Evolutionary conservation across 2,113 vertebrate genomes (phyloP).

Genomic region (Sterrhoptilus dennistouni): DNA sequence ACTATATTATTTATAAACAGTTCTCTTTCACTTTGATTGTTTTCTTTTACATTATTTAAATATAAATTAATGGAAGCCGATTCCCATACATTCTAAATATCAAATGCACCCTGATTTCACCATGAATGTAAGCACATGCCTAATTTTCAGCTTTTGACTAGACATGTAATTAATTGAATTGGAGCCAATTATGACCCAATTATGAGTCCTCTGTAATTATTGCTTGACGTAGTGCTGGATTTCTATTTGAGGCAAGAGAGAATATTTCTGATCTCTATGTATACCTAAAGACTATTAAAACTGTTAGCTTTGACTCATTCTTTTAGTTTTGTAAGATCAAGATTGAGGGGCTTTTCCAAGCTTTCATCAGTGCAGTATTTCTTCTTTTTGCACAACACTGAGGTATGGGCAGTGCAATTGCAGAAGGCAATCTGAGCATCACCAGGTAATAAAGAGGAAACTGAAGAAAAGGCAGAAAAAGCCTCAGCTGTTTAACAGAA

Average conservation of each 20-base stretch:
- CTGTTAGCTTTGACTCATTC: background rate
- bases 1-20: background rate
- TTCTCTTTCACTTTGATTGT: background rate
- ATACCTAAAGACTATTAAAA: background rate
- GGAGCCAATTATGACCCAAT: background rate
- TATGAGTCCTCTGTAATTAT: background rate
- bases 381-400: background rate
- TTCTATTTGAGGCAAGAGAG: background rate
- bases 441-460: background rate
- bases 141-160: background rate
- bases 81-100: background rate
- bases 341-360: background rate
- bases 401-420: background rate
- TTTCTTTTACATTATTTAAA: background rate
- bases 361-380: background rate
- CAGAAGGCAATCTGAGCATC: background rate
- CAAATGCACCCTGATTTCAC: background rate
- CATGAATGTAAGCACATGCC: background rate
- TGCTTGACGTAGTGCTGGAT: background rate
- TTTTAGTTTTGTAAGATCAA: background rate
- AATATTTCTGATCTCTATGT: background rate
- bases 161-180: background rate
- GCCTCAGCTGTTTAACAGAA: background rate
- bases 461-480: background rate
- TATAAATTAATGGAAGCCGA: background rate